A percentile compares a stretch with the other conserved stretches of the same genome.
Conservation (phyloP, 1,140 invertebrate genomes). For the Ditylenchus dipsaci region DNA sequence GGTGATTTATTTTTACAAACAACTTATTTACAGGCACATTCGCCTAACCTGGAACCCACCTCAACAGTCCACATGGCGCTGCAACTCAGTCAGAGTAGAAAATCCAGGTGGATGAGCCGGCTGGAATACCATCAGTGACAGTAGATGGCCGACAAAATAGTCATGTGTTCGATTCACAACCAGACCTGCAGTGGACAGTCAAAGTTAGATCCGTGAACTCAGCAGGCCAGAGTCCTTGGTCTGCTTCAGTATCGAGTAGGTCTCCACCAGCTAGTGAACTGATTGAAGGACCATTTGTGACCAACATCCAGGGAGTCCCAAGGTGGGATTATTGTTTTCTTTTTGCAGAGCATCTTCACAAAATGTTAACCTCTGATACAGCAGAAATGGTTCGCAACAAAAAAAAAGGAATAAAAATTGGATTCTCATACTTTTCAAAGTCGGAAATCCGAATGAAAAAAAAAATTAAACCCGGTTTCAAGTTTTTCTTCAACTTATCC, state of each 20-base stretch:
- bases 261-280: slow-evolving; percentile 49
- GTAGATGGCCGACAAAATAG: slow-evolving; percentile 46
- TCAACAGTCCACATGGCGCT: slow-evolving; percentile 54
- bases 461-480: no score
- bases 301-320: slow-evolving; percentile 36
- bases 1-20: no score
- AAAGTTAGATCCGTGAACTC: slow-evolving; percentile 45
- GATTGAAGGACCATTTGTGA: slow-evolving; percentile 51
- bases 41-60: slow-evolving; percentile 52
- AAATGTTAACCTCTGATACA: no score
- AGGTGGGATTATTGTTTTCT: not conserved
- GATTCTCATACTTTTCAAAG: no score
- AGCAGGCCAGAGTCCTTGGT: slow-evolving; percentile 53
- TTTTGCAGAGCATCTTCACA: not conserved
- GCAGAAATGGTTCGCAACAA: no score
- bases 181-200: slow-evolving; percentile 53
- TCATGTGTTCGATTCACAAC: slow-evolving; percentile 49
- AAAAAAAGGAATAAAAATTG: no score
- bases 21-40: slow-evolving; percentile 33
- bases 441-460: no score
- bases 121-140: slow-evolving; percentile 28
- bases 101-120: slow-evolving; percentile 53
- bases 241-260: slow-evolving; percentile 40
- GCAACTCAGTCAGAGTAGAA: slow-evolving; percentile 43
- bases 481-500: no score